phyloP scores from a whole-genome alignment of 2,888 invertebrate species.

The Petrolisthes cinctipes region DNA sequence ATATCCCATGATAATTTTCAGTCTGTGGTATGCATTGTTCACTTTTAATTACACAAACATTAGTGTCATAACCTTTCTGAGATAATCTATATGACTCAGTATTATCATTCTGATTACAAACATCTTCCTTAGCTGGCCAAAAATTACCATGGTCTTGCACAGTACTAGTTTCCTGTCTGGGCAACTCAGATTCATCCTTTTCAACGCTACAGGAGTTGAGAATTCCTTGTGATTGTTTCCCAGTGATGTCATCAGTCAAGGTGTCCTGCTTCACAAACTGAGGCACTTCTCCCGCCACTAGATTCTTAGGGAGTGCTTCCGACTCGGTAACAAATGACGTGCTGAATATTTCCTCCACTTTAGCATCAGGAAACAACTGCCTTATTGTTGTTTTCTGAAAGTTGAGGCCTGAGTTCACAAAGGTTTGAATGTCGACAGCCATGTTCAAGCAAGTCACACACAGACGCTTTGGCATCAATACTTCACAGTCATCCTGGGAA shows the following conservation, averaged over 20 bases:
- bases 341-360: constrained; percentile 17
- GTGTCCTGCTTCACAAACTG: constrained; percentile 1
- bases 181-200: too few species aligned
- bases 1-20: too few species aligned
- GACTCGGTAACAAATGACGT: neutral
- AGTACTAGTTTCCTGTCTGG: too few species aligned
- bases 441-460: constrained; percentile 53
- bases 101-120: too few species aligned
- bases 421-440: constrained; percentile 52
- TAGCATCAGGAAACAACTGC: constrained; percentile 37
- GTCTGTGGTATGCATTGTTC: too few species aligned
- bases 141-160: too few species aligned
- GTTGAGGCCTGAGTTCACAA: constrained; percentile 46
- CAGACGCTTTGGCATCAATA: constrained; percentile 45
- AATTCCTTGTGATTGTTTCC: neutral
- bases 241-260: neutral
- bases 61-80: too few species aligned
- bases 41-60: too few species aligned
- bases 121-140: too few species aligned
- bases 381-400: constrained; percentile 43
- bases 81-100: too few species aligned
- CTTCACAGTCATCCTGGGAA: constrained; percentile 47
- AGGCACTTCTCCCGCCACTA: neutral
- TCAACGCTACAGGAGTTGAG: too few species aligned
- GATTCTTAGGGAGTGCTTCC: neutral